Evolutionary conservation across 1,140 invertebrate genomes (phyloP).

Genomic region (Manduca sexta): DNA sequence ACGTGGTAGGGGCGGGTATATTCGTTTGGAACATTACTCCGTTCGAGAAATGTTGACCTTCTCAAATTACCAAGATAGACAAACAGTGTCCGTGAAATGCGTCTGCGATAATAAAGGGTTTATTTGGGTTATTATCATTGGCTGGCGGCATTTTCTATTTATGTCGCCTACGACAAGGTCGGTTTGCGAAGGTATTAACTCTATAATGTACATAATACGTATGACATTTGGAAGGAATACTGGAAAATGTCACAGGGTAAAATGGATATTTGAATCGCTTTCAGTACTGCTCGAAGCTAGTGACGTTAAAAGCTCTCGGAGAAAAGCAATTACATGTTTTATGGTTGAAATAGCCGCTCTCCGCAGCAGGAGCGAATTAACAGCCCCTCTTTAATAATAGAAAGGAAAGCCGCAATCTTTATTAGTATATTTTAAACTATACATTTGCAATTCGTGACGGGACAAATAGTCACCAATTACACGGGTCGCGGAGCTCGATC

Average conservation of each 20-base stretch:
- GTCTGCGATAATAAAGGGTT: background rate
- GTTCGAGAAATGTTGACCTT: slow-evolving; percentile 12
- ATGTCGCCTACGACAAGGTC: background rate
- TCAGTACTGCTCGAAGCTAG: too few species aligned
- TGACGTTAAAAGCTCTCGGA: too few species aligned
- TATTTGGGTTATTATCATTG: slow-evolving; percentile 3
- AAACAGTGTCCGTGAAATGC: slow-evolving; percentile 2
- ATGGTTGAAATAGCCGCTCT: too few species aligned
- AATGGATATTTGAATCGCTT: too few species aligned
- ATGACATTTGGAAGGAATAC: too few species aligned
- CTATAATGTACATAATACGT: too few species aligned
- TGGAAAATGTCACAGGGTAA: too few species aligned
- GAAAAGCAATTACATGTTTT: too few species aligned
- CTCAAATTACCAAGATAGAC: slow-evolving; percentile 9
- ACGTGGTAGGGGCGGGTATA: background rate
- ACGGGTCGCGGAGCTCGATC: background rate
- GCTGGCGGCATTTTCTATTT: background rate
- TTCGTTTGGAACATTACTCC: slow-evolving; percentile 6
- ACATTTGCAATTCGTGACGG: background rate
- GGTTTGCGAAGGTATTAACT: background rate
- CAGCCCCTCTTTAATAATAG: too few species aligned
- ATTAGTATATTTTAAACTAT: background rate
- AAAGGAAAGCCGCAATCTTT: too few species aligned
- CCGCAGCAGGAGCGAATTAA: too few species aligned
- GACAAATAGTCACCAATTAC: slow-evolving; percentile 3